phyloP scores from a whole-genome alignment of 2,797 vertebrate species.

The Spheniscus humboldti region DNA sequence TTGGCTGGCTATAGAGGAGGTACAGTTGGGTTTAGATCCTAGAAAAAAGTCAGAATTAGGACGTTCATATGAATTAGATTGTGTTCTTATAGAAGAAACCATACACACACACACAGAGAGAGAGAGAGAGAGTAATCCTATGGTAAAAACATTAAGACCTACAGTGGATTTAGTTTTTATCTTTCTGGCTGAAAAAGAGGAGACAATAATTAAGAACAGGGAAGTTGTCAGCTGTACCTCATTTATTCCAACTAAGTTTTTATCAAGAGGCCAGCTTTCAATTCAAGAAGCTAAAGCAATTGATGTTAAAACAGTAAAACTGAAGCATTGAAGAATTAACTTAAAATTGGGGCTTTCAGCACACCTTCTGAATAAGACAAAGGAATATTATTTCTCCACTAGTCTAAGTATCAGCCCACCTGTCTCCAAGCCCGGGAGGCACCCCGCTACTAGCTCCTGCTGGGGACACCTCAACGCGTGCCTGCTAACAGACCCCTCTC shows the following conservation, averaged over 20 bases:
- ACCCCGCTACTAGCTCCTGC: not conserved
- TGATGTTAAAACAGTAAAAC: not conserved
- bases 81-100: not conserved
- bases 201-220: not conserved
- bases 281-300: not conserved
- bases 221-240: not conserved
- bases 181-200: not conserved
- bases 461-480: not conserved
- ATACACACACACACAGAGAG: not conserved
- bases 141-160: slow-evolving; percentile 25
- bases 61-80: not conserved
- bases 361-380: not conserved
- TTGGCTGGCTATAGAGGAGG: slow-evolving; percentile 26
- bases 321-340: not conserved
- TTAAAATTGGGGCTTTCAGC: not conserved
- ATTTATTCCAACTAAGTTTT: not conserved
- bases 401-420: not conserved
- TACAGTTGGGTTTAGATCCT: slow-evolving; percentile 3
- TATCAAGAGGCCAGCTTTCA: slow-evolving; percentile 9
- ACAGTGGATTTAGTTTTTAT: not conserved
- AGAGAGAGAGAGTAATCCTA: not conserved
- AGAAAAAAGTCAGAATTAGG: not conserved
- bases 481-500: not conserved
- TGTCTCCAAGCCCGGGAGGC: not conserved
- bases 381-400: not conserved